Evolutionary conservation across 37 sponge, comb jelly and placozoan genomes (phyloP).

Genomic region (Oscarella lobularis): DNA sequence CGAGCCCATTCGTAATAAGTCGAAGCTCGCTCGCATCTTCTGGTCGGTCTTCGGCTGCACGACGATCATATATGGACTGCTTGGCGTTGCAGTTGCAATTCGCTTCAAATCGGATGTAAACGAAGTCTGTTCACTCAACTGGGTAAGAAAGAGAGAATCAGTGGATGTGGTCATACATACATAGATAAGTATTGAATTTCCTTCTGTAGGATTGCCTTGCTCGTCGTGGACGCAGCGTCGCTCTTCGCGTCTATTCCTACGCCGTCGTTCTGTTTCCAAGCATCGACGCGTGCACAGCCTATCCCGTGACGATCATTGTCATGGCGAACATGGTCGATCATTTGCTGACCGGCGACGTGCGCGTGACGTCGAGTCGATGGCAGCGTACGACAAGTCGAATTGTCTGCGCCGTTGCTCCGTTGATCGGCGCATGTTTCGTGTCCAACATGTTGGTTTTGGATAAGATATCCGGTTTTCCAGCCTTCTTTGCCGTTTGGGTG

Average conservation of each 20-base stretch:
- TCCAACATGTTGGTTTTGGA: conserved; percentile 64
- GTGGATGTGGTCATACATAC: no score
- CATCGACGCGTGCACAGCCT: conserved; percentile 72
- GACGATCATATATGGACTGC: no score
- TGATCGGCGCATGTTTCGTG: conserved; percentile 42
- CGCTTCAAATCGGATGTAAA: no score
- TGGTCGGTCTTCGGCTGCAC: no score
- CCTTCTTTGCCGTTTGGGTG: conserved; percentile 49
- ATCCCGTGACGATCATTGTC: conserved; percentile 54
- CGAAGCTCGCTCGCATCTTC: no score
- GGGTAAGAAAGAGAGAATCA: no score
- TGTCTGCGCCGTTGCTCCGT: conserved; percentile 37
- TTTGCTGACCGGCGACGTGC: conserved; percentile 18
- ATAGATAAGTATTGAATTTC: no score
- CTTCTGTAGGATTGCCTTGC: not conserved
- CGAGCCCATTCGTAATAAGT: no score
- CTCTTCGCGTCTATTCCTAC: conserved; percentile 57
- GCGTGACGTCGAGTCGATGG: not conserved
- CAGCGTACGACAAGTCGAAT: conserved; percentile 16
- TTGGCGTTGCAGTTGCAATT: no score
- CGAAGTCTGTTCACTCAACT: no score
- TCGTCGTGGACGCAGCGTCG: not conserved
- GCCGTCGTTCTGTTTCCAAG: conserved; percentile 77
- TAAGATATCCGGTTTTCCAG: conserved; percentile 70
- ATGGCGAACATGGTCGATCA: conserved; percentile 40